A percentile compares a stretch with the other conserved stretches of the same genome.
These are phyloP conservation scores for Rhingia campestris DNA, from an alignment of 2,888 invertebrate species.

Conservation along the genomic window DNA sequence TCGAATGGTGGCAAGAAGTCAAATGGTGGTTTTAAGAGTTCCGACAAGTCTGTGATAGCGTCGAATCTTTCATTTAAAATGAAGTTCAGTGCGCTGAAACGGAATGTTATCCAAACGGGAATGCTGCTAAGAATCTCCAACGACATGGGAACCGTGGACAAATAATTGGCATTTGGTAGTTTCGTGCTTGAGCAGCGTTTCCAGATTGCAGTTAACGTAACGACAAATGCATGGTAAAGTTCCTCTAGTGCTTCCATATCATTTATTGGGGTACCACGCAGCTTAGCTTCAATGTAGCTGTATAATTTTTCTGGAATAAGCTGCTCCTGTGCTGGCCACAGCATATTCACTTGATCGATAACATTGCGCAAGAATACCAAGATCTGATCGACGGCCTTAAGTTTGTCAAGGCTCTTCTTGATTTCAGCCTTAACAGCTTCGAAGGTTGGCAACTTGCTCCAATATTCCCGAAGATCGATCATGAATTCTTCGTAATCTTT, in stretches of 20 bases:
- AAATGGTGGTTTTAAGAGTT: slow-evolving; percentile 84
- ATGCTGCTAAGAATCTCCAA: slow-evolving; percentile 82
- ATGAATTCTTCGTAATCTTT: slow-evolving; percentile 77
- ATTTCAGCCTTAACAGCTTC: slow-evolving; percentile 77
- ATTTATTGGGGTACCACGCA: slow-evolving; percentile 85
- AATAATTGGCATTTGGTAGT: slow-evolving; percentile 54
- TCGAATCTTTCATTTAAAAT: slow-evolving; percentile 86
- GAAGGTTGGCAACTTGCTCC: slow-evolving; percentile 84
- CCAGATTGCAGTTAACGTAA: slow-evolving; percentile 84
- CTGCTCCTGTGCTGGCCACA: slow-evolving; percentile 84
- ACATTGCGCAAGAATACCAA: slow-evolving; percentile 84
- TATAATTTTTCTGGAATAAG: slow-evolving; percentile 83
- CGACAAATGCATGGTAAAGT: slow-evolving; percentile 85
- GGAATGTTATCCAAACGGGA: slow-evolving; percentile 85
- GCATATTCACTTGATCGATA: slow-evolving; percentile 84
- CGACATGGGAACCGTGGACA: slow-evolving; percentile 79
- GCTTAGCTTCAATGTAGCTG: slow-evolving; percentile 87
- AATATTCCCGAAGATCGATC: slow-evolving; percentile 82
- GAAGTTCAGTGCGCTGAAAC: slow-evolving; percentile 86
- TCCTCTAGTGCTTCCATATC: slow-evolving; percentile 86
- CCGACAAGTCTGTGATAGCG: slow-evolving; percentile 80
- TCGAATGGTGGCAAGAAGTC: slow-evolving; percentile 87
- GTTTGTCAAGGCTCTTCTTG: slow-evolving; percentile 78
- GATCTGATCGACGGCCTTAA: slow-evolving; percentile 85
- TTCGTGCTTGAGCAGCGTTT: slow-evolving; percentile 68